Conservation (phyloP, 2,797 vertebrate species). For the Choloepus didactylus region DNA sequence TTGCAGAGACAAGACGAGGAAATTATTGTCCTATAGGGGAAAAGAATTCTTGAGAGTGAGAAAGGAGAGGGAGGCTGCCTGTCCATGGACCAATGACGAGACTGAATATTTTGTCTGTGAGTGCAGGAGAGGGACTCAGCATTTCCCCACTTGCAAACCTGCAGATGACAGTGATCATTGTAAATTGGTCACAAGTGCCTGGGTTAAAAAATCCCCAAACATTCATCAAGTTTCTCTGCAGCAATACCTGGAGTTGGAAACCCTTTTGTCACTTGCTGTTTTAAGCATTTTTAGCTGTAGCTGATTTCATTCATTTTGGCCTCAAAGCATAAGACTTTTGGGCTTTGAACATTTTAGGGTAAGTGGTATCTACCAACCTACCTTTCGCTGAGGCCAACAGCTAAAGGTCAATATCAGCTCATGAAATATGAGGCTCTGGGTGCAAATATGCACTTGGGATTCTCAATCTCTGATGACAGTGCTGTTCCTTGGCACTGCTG, state of each 20-base stretch:
- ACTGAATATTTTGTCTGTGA: background rate
- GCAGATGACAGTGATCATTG: slow-evolving; percentile 29
- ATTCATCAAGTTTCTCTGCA: background rate
- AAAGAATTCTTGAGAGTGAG: slow-evolving; percentile 72
- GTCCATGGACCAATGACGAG: slow-evolving; percentile 25
- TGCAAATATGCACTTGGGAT: background rate
- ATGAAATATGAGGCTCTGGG: background rate
- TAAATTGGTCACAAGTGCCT: slow-evolving; percentile 19
- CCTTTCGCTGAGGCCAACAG: background rate
- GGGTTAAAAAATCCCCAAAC: slow-evolving; percentile 44
- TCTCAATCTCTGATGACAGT: background rate
- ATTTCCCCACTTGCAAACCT: background rate
- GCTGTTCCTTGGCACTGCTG: accelerated
- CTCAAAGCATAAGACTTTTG: background rate
- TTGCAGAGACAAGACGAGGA: slow-evolving; percentile 56
- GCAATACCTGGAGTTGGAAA: background rate
- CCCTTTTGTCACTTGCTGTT: background rate
- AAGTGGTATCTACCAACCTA: background rate
- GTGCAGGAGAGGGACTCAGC: background rate
- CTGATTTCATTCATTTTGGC: background rate
- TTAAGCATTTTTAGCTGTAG: background rate
- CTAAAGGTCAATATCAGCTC: background rate
- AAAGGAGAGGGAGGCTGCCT: background rate
- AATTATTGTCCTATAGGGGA: slow-evolving; percentile 70
- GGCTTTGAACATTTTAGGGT: background rate